Conservation (phyloP, 2,888 invertebrate species). For the Nephrotoma flavescens region DNA sequence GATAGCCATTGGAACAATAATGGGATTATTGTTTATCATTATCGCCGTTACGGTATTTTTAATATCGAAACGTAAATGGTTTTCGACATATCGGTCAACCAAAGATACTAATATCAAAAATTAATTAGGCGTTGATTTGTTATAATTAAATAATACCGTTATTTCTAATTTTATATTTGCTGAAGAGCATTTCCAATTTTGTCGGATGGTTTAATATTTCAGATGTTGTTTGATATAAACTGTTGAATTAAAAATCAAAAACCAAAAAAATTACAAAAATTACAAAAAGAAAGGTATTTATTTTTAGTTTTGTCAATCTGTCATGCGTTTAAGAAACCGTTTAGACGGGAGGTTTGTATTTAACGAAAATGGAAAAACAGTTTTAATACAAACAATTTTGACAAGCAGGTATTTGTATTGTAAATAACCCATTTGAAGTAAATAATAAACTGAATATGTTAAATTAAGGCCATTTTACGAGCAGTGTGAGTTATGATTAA, state of each 20-base stretch:
- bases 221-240: not conserved
- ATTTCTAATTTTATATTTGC: not conserved
- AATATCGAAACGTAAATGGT: conserved; percentile 29
- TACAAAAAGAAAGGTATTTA: not conserved
- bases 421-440: too few species aligned
- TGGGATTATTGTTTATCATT: conserved; percentile 49
- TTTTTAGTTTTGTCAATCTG: not conserved
- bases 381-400: too few species aligned
- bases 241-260: not conserved
- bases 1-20: conserved; percentile 55
- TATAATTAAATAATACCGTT: not conserved
- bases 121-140: not conserved
- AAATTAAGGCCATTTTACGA: too few species aligned
- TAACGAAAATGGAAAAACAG: too few species aligned
- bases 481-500: too few species aligned
- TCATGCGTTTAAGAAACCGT: too few species aligned
- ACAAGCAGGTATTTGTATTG: too few species aligned
- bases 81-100: not conserved
- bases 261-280: not conserved
- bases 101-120: not conserved
- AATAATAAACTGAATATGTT: too few species aligned
- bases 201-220: not conserved
- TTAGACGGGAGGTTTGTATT: too few species aligned
- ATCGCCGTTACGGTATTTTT: conserved; percentile 46
- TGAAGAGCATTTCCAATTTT: not conserved